These are phyloP conservation scores for Agrenia bidenticulata DNA, from an alignment of 2,888 invertebrate species.

Conservation along the genomic window DNA sequence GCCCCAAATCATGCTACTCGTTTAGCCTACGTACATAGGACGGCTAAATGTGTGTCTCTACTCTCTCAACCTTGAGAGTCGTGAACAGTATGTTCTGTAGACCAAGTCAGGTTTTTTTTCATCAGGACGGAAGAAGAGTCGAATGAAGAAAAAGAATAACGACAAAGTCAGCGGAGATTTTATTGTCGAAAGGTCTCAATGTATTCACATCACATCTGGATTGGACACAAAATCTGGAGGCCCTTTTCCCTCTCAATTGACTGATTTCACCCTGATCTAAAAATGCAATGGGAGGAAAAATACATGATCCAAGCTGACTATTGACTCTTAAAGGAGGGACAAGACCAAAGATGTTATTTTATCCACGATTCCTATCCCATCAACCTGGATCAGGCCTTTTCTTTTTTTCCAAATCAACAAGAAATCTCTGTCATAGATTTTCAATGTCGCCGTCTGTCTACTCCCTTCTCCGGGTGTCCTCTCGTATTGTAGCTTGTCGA, in stretches of 20 bases:
- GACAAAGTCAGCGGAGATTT: not conserved
- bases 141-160: not conserved
- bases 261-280: conserved; percentile 45
- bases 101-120: not conserved
- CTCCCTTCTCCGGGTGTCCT: not conserved
- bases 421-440: conserved; percentile 14
- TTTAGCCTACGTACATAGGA: too few relatives aligned
- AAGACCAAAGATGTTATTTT: conserved; percentile 16
- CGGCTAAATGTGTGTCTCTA: too few relatives aligned
- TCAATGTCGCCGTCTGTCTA: conserved; percentile 6
- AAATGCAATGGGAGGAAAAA: conserved; percentile 42
- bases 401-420: conserved; percentile 16
- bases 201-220: conserved; percentile 51
- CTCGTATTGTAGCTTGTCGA: not conserved
- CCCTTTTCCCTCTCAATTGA: conserved; percentile 43
- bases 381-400: conserved; percentile 16
- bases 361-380: conserved; percentile 12
- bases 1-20: too few relatives aligned
- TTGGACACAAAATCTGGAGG: conserved; percentile 51
- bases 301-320: conserved; percentile 14
- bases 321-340: conserved; percentile 15
- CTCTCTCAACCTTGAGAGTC: too few relatives aligned
- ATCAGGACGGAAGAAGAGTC: not conserved
- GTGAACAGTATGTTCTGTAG: too few relatives aligned
- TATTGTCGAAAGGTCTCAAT: conserved; percentile 26